Base-by-base conservation (phyloP, 2,797 vertebrate species). In the Balearica regulorum region DNA sequence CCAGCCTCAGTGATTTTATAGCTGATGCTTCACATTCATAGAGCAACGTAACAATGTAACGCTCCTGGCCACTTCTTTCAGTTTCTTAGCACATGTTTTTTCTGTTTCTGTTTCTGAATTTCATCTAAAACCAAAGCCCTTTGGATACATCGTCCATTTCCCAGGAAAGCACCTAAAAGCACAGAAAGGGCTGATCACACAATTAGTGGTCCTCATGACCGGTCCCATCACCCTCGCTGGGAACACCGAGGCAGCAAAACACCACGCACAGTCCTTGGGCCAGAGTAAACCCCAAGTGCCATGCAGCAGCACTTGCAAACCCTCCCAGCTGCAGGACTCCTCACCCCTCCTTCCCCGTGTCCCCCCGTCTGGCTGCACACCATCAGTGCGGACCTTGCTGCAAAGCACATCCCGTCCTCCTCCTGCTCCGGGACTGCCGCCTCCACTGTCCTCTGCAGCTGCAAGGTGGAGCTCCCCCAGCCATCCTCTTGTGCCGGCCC, bases 241-340 rank as follows among this genome's bases (percentile, higher is more conserved):
- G 33, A 89, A 9, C 37, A 53, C 9, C 1, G 4, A 6, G 21
- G 22, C 14, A 80, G 21, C 66, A 61, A 53, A 80, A 49, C 3
- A 1, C 16, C 5, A 1, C 3, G 21, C 60, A 44, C 3, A 16
- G 13, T 11, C n/a, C 69, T 22, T 1, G 2, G 10, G 58, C 2
- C 2, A 3, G 21, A 20, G 68, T 54, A 55, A 86, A 12, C 13
- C 21, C 51, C 39, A 83, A 35, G 25, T 2, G 0, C 31, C 49
- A 39, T 0, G 4, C 46, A 70, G 70, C 72, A 89, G 57, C 60
- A 29, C 33, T 9, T 4, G 1, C 49, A 76, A 15, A 24, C 11
- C 21, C 62, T 46, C 21, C n/a, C 65, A 49, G 24, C 18, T 46
- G 33, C 44, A 20, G 62, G 44, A 60, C 39, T 83, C 43, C 31